phyloP scores from a whole-genome alignment of 1,140 invertebrate species.

The Cydia strobilella region DNA sequence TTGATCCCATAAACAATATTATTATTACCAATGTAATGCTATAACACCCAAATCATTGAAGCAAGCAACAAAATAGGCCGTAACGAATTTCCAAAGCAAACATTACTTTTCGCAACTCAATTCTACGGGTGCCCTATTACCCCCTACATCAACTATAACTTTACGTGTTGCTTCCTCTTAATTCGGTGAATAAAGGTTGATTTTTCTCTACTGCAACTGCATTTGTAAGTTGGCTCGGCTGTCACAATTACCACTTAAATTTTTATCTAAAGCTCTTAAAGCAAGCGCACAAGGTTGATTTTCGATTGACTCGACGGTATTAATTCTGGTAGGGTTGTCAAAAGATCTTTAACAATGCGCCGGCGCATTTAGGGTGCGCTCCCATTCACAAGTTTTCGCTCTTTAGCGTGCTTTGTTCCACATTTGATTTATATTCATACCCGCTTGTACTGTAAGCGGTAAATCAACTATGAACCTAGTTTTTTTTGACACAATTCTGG shows the following conservation, averaged over 20 bases:
- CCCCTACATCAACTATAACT: constrained; percentile 30
- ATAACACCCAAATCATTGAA: constrained; percentile 55
- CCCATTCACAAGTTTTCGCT: constrained; percentile 78
- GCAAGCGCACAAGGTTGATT: constrained; percentile 40
- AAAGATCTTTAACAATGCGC: constrained; percentile 57
- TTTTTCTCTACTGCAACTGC: constrained; percentile 27
- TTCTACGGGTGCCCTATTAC: constrained; percentile 62
- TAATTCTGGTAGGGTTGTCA: constrained; percentile 35
- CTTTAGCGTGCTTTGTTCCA: constrained; percentile 75
- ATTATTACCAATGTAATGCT: constrained; percentile 41
- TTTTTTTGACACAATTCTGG: constrained; percentile 36
- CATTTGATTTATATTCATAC: constrained; percentile 80
- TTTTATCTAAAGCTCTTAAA: constrained; percentile 35
- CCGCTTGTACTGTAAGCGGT: constrained; percentile 65
- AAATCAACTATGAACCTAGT: constrained; percentile 69
- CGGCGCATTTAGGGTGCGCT: constrained; percentile 59
- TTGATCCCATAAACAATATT: constrained; percentile 37
- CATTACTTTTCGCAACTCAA: constrained; percentile 71
- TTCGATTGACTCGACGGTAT: constrained; percentile 31
- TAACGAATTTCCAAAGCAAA: constrained; percentile 79
- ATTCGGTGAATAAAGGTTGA: constrained; percentile 41
- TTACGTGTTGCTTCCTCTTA: constrained; percentile 13
- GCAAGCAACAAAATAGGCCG: constrained; percentile 67
- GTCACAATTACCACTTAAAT: constrained; percentile 39
- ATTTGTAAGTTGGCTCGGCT: constrained; percentile 23